Conservation (phyloP, 2,888 invertebrate genomes). For the Lasioglossum pauxillum region DNA sequence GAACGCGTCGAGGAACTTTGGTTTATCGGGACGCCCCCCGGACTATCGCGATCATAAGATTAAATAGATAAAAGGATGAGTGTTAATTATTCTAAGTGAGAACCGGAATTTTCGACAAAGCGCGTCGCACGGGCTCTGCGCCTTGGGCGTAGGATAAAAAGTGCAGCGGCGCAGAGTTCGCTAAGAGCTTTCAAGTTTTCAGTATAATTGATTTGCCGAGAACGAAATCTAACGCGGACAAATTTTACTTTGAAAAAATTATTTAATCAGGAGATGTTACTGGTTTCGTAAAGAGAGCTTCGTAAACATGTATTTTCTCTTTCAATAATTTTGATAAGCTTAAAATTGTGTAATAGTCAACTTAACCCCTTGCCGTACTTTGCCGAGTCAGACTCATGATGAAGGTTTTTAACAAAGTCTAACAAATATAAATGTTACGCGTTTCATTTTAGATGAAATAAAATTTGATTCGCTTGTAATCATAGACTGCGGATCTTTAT, state of each 20-base stretch:
- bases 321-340: no score
- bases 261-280: background rate
- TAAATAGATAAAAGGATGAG: background rate
- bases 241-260: background rate
- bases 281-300: background rate
- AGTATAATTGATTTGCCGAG: background rate
- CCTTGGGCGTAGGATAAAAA: background rate
- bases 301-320: background rate
- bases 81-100: background rate
- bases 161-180: background rate
- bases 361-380: no score
- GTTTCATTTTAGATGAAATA: no score
- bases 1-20: conserved; percentile 17
- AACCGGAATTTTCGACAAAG: conserved; percentile 4
- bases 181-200: background rate
- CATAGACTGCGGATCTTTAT: no score
- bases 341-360: no score
- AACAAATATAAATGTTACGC: no score
- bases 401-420: no score
- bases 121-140: background rate
- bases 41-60: background rate
- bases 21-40: conserved; percentile 14
- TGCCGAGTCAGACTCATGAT: no score
- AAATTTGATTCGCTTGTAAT: background rate
- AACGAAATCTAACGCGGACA: background rate